These are phyloP conservation scores for Bursaphelenchus okinawaensis DNA, from an alignment of 2,888 invertebrate species.

Conservation along the genomic window DNA sequence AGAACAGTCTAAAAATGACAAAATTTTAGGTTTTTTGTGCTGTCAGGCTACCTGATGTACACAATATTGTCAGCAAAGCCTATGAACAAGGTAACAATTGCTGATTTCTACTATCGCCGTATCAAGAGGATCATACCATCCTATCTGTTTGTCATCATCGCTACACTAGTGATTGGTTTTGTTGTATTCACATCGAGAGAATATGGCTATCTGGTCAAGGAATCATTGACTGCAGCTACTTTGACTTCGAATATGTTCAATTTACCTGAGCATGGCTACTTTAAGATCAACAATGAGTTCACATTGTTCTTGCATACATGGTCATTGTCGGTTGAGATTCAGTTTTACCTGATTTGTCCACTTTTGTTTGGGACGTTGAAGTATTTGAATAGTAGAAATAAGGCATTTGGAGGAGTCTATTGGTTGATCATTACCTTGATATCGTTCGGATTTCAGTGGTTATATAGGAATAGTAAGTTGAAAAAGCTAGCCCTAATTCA, in stretches of 20 bases:
- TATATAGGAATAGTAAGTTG: too few species aligned
- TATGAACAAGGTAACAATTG: neutral
- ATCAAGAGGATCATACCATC: constrained; percentile 1
- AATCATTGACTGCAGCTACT: neutral
- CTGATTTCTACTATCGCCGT: constrained; percentile 4
- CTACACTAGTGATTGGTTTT: neutral
- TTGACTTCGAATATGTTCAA: neutral
- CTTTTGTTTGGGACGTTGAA: too few species aligned
- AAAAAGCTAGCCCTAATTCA: too few species aligned
- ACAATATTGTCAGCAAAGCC: neutral
- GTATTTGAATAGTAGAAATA: too few species aligned
- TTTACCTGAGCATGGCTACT: neutral
- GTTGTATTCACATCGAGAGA: neutral
- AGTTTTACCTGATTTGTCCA: constrained; percentile 8
- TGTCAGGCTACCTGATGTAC: constrained; percentile 16
- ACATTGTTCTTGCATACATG: constrained; percentile 6
- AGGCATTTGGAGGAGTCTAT: too few species aligned
- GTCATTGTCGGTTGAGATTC: constrained; percentile 6
- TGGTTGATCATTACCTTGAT: too few species aligned
- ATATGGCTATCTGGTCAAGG: neutral
- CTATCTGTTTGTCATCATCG: neutral
- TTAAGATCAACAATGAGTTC: neutral
- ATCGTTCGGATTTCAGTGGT: too few species aligned
- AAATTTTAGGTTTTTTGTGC: constrained; percentile 11
- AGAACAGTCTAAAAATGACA: too few species aligned